phyloP scores from a whole-genome alignment of 1,140 invertebrate species.

The Gryon sp. region DNA sequence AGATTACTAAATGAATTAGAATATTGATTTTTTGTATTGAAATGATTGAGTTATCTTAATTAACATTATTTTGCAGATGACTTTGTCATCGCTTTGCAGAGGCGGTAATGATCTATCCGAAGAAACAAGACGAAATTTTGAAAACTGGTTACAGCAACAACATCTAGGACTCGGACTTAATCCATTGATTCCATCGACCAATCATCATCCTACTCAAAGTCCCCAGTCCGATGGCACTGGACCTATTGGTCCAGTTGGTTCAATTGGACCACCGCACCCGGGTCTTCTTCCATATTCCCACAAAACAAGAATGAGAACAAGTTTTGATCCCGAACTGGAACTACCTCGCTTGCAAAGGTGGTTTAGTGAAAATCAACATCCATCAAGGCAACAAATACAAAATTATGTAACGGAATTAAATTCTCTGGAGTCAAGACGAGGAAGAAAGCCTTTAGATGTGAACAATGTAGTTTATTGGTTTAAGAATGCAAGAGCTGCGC shows the following conservation, averaged over 20 bases:
- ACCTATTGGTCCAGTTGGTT: conserved; percentile 65
- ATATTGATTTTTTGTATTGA: too few relatives aligned
- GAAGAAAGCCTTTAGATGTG: conserved; percentile 95
- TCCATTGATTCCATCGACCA: conserved; percentile 78
- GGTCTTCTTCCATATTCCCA: conserved; percentile 88
- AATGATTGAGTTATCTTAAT: too few relatives aligned
- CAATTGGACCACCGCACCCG: conserved; percentile 81
- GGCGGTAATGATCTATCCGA: conserved; percentile 87
- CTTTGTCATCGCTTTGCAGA: conserved; percentile 87
- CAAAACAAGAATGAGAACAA: conserved; percentile 94
- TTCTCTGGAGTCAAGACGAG: conserved; percentile 92
- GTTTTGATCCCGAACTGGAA: conserved; percentile 97
- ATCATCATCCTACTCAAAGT: conserved; percentile 73
- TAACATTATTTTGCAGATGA: conserved; percentile 81
- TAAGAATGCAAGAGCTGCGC: conserved; percentile 97
- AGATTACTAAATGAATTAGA: too few relatives aligned
- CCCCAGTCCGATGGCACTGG: conserved; percentile 70
- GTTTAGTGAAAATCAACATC: conserved; percentile 98
- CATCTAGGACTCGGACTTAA: conserved; percentile 81
- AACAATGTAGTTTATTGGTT: conserved; percentile 99
- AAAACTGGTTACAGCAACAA: conserved; percentile 81
- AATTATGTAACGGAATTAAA: conserved; percentile 97
- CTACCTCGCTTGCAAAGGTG: conserved; percentile 95
- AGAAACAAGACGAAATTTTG: conserved; percentile 87
- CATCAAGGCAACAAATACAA: conserved; percentile 95